Percentiles rank a stretch among this genome's conserved stretches.
phyloP scores from a whole-genome alignment of 2,113 vertebrate genomes.

The Clarias batrachus region DNA sequence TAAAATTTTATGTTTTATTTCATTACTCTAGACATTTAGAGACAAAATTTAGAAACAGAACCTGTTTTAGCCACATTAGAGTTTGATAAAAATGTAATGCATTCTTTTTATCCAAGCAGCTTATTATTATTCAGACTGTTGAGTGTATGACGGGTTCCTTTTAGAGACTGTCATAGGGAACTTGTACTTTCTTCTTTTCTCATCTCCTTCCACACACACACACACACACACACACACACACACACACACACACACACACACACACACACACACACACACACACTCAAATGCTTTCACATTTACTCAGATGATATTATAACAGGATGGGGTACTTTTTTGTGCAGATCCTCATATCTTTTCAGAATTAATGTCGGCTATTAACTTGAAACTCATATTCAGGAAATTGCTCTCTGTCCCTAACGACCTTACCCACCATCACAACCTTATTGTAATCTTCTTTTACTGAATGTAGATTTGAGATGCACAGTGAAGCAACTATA shows the following conservation, averaged over 20 bases:
- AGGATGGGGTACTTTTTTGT: constrained; percentile 5
- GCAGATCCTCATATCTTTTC: constrained; percentile 16
- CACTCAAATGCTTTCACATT: background rate
- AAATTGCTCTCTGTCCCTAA: constrained; percentile 34
- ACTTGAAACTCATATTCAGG: constrained; percentile 10
- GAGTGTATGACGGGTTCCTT: constrained; percentile 11
- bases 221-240: background rate
- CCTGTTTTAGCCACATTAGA: constrained; percentile 17
- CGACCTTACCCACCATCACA: background rate
- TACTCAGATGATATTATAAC: background rate
- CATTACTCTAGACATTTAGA: constrained; percentile 19
- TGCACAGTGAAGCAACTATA: background rate
- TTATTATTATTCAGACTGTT: constrained; percentile 45
- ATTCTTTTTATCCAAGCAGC: constrained; percentile 16
- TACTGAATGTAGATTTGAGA: background rate
- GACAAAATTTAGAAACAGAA: constrained; percentile 15
- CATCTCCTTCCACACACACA: background rate
- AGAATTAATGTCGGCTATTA: constrained; percentile 41
- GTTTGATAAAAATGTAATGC: constrained; percentile 2
- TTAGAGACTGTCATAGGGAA: constrained; percentile 18
- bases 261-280: background rate
- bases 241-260: constrained; percentile 18
- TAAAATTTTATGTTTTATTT: constrained; percentile 45
- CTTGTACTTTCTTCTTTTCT: constrained; percentile 4
- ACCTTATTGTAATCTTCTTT: background rate